Evolutionary conservation across 1,140 invertebrate species (phyloP).

Genomic region (Maniola jurtina): DNA sequence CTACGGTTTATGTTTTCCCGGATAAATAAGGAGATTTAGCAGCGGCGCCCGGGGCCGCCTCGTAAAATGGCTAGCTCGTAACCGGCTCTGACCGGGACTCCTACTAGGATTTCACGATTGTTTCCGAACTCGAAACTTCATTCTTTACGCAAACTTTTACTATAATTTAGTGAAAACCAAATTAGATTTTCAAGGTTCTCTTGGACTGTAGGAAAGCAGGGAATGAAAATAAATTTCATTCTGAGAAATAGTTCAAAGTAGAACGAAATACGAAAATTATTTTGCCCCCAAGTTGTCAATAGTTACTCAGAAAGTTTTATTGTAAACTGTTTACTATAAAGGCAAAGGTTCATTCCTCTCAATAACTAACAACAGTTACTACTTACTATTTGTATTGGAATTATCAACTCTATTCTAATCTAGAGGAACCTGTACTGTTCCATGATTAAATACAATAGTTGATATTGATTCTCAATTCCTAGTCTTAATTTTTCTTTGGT

Average conservation of each 20-base stretch:
- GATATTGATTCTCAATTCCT: too few species aligned
- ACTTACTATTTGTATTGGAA: background rate
- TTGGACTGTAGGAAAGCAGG: background rate
- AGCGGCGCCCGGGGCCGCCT: constrained; percentile 57
- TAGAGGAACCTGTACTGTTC: too few species aligned
- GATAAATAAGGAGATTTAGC: constrained; percentile 77
- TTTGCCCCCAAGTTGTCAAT: background rate
- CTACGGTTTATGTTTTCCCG: constrained; percentile 72
- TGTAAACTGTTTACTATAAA: background rate
- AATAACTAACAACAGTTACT: too few species aligned
- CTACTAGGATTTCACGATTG: constrained; percentile 59
- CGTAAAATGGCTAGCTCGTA: constrained; percentile 69
- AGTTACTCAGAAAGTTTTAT: background rate
- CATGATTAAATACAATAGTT: too few species aligned
- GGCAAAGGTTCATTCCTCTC: too few species aligned
- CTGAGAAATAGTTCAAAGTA: too few species aligned
- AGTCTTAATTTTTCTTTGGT: too few species aligned
- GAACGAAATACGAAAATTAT: too few species aligned
- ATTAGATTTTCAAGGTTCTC: background rate
- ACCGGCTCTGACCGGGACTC: constrained; percentile 53
- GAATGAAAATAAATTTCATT: background rate
- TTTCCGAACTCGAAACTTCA: constrained; percentile 29
- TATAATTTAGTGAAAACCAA: background rate
- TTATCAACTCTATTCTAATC: too few species aligned
- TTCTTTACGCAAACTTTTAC: constrained; percentile 3